Percentiles rank a stretch among this genome's conserved stretches.
phyloP scores from a whole-genome alignment of 2,888 invertebrate genomes.

The Rugalucina vietnamica region DNA sequence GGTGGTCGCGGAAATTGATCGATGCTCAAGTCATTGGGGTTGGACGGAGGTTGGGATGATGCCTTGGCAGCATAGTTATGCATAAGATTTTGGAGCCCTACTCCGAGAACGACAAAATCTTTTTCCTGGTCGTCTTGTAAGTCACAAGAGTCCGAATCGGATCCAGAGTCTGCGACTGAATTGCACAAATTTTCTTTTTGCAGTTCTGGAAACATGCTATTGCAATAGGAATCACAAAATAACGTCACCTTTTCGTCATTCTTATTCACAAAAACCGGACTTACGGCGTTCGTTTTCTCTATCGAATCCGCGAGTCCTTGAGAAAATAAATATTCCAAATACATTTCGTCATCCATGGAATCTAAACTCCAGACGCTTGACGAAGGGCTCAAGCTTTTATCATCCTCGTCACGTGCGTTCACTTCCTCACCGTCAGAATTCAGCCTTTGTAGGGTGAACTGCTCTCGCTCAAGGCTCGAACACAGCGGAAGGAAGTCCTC shows the following conservation, averaged over 20 bases:
- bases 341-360: constrained; percentile 78
- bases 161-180: constrained; percentile 38
- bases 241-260: constrained; percentile 63
- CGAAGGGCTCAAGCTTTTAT: constrained; percentile 70
- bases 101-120: constrained; percentile 82
- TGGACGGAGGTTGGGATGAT: constrained; percentile 26
- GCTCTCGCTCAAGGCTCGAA: constrained; percentile 79
- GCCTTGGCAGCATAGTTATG: constrained; percentile 73
- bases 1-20: constrained; percentile 67
- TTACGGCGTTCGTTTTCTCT: constrained; percentile 67
- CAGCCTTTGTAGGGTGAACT: constrained; percentile 79
- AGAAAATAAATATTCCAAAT: constrained; percentile 80
- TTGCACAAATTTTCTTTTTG: constrained; percentile 51
- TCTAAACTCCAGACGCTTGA: constrained; percentile 71
- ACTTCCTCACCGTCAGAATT: constrained; percentile 81
- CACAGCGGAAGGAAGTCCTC: constrained; percentile 80
- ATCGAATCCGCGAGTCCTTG: constrained; percentile 78
- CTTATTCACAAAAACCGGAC: constrained; percentile 63
- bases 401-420: constrained; percentile 69
- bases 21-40: constrained; percentile 62
- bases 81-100: constrained; percentile 81
- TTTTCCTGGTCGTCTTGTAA: constrained; percentile 60
- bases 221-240: constrained; percentile 64
- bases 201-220: constrained; percentile 51
- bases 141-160: constrained; percentile 57